Evolutionary conservation across 1,140 invertebrate genomes (phyloP), one percentile per base, ranked within the genome.

Genomic region (Brachionus rubens): DNA sequence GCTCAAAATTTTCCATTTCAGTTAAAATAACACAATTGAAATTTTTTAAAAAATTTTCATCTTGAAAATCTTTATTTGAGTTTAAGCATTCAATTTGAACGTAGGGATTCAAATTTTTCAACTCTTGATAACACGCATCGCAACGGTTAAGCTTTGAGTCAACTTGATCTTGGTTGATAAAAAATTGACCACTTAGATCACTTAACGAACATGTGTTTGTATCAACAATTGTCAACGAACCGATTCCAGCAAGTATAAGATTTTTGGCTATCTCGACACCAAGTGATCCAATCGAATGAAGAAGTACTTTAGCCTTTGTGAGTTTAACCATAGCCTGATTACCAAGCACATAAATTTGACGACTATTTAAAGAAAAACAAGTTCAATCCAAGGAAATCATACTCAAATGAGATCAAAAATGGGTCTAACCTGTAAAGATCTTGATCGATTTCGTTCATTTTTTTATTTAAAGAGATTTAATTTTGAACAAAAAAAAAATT

Each of bases 201-300:
- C 70, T 5, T 3, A 79, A 14, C n/a, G 4, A 10, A 40, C 76
- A 77, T 9, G 0, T 24, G 28, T 80, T 9, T 79, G 59, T 7
- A 43, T 33, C 33, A 62, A 79, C 0, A 77, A 78, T 47, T 56
- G 21, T 67, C 21, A 59, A 62, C 16, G 67, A 50, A 24, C 67
- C 76, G 21, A 85, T 77, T 56, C 83, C 83, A 56, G 83, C 83
- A 21, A 84, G 76, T 12, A 81, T 81, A 56, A 84, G 79, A 77
- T 85, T 84, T 78, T 85, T 85, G 6, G 83, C 83, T 85, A 85
- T 84, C 79, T 85, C 84, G 75, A 85, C 79, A 48, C 84, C 84
- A 50, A 85, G 79, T 56, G 83, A 83, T 56, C 83, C 83, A 48
- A 84, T 43, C n/a, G 83, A 82, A 79, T 80, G 80, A 10, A 85